A percentile compares a stretch with the other conserved stretches of the same genome.
Evolutionary conservation across 2,797 vertebrate genomes (phyloP).

Genomic region (Tapirus indicus): DNA sequence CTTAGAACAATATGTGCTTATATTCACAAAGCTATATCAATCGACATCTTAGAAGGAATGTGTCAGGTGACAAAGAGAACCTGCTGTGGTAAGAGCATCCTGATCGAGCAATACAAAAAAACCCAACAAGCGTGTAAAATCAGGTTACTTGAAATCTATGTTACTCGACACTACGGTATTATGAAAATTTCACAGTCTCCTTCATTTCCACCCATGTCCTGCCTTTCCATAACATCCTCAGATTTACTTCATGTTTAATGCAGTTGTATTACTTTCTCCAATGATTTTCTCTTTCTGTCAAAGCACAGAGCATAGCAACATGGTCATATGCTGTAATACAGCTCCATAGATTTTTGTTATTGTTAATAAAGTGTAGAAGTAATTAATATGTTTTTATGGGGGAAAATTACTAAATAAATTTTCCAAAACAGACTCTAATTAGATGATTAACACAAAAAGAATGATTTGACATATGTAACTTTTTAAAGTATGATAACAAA

Average conservation of each 20-base stretch:
- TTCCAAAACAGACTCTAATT: slow-evolving; percentile 73
- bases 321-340: slow-evolving; percentile 69
- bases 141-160: background rate
- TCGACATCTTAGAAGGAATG: slow-evolving; percentile 41
- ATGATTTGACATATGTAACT: slow-evolving; percentile 23
- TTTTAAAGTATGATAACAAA: slow-evolving; percentile 44
- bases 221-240: background rate
- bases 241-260: slow-evolving; percentile 63
- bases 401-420: slow-evolving; percentile 66
- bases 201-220: slow-evolving; percentile 7
- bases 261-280: background rate
- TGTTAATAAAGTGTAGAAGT: slow-evolving; percentile 66
- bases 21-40: slow-evolving; percentile 44
- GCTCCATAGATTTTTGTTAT: slow-evolving; percentile 47
- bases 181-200: slow-evolving; percentile 56
- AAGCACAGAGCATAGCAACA: slow-evolving; percentile 52
- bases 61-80: slow-evolving; percentile 21
- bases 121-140: slow-evolving; percentile 58
- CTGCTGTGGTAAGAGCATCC: slow-evolving; percentile 49
- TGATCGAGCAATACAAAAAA: slow-evolving; percentile 46
- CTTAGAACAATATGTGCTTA: slow-evolving; percentile 15
- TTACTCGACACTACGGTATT: slow-evolving; percentile 4
- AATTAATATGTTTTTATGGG: slow-evolving; percentile 71
- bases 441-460: slow-evolving; percentile 56
- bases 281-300: slow-evolving; percentile 39